A percentile compares a stretch with the other conserved stretches of the same genome.
Conservation (phyloP, 2,797 vertebrate species). For the Picus viridis region DNA sequence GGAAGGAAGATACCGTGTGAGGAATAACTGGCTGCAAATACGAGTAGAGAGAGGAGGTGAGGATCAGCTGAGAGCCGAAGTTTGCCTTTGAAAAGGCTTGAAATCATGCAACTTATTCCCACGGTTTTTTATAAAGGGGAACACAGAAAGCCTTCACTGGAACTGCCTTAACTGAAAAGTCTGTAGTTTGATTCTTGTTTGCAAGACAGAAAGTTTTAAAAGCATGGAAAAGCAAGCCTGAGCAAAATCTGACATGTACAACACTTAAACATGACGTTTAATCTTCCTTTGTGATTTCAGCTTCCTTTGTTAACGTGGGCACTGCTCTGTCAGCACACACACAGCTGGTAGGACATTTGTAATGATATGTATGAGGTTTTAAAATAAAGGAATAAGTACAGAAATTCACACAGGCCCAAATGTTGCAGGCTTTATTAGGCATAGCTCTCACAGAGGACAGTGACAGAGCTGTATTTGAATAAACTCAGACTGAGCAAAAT, state of each 20-base stretch:
- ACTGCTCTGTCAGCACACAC: background rate
- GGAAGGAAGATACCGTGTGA: background rate
- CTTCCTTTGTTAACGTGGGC: background rate
- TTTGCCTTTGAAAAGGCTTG: slow-evolving; percentile 33
- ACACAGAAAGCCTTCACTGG: slow-evolving; percentile 33
- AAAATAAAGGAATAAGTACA: slow-evolving; percentile 22
- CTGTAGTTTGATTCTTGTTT: slow-evolving; percentile 20
- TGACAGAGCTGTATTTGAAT: background rate
- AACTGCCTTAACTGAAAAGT: slow-evolving; percentile 16
- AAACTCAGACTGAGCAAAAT: background rate
- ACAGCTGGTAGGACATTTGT: slow-evolving; percentile 12
- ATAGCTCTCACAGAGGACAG: background rate
- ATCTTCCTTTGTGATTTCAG: slow-evolving; percentile 18
- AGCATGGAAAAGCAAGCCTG: slow-evolving; percentile 9
- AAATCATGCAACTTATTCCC: slow-evolving; percentile 18
- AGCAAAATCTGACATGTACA: slow-evolving; percentile 7
- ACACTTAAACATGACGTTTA: background rate
- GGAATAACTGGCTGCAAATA: background rate
- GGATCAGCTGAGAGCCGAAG: background rate
- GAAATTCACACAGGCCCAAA: slow-evolving; percentile 14
- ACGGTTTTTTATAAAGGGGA: slow-evolving; percentile 8
- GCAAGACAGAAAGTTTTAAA: slow-evolving; percentile 25
- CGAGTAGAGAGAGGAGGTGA: background rate
- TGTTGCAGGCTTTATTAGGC: background rate
- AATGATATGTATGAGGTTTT: background rate